phyloP scores from a whole-genome alignment of 1,140 invertebrate species.

The Wasmannia auropunctata region DNA sequence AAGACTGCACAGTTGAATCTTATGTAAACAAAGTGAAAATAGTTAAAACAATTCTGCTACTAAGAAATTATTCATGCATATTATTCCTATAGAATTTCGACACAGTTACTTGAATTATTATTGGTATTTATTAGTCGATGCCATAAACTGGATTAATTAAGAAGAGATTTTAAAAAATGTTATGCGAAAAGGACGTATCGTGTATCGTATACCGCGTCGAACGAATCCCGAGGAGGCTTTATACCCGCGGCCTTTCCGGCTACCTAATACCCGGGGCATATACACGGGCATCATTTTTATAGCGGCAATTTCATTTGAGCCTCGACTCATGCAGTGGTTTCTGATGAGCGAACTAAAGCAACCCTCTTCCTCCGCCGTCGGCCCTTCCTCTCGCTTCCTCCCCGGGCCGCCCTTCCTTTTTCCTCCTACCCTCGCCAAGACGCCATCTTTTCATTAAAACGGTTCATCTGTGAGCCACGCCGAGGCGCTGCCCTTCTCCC shows the following conservation, averaged over 20 bases:
- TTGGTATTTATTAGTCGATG: not conserved
- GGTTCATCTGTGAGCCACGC: constrained; percentile 79
- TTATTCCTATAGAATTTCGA: not conserved
- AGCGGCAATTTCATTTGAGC: constrained; percentile 84
- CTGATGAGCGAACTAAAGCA: constrained; percentile 80
- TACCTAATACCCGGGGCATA: constrained; percentile 81
- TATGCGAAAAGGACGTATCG: constrained; percentile 13
- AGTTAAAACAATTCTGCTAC: not conserved
- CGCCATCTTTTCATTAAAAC: constrained; percentile 84
- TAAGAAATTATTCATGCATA: not conserved
- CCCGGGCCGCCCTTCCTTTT: constrained; percentile 30
- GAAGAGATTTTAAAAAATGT: constrained; percentile 10
- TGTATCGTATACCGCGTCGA: constrained; percentile 9
- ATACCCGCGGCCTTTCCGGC: constrained; percentile 58
- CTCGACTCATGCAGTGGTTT: constrained; percentile 83
- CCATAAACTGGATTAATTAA: constrained; percentile 26
- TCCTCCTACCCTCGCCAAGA: constrained; percentile 69
- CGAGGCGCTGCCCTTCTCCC: constrained; percentile 68
- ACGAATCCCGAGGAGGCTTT: constrained; percentile 62
- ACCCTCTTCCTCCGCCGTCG: constrained; percentile 50
- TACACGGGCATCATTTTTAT: constrained; percentile 84
- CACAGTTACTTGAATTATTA: not conserved
- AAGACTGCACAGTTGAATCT: not conserved
- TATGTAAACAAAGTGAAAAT: no score
- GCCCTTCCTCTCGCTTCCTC: constrained; percentile 45